phyloP scores from a whole-genome alignment of 2,113 vertebrate genomes.

The Phainopepla nitens region DNA sequence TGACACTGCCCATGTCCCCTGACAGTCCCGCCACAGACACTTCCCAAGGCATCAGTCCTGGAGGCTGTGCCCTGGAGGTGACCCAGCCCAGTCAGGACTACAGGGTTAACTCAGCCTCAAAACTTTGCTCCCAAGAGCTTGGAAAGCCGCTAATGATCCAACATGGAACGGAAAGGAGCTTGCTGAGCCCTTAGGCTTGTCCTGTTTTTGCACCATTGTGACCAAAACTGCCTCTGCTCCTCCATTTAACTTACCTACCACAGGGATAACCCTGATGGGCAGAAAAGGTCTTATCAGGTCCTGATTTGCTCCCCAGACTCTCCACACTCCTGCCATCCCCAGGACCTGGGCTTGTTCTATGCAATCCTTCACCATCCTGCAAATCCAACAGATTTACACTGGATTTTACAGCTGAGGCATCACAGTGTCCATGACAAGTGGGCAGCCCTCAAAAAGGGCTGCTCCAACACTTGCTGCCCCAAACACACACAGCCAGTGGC shows the following conservation, averaged over 20 bases:
- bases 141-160: rapidly evolving
- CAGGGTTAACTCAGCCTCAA: background rate
- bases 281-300: background rate
- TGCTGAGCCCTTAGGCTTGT: background rate
- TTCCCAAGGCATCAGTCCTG: background rate
- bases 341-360: background rate
- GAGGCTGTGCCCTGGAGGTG: background rate
- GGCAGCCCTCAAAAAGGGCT: background rate
- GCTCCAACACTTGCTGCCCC: background rate
- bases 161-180: background rate
- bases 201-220: background rate
- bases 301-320: background rate
- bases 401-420: background rate
- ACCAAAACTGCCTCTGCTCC: background rate
- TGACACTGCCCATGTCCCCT: background rate
- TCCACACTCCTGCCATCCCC: background rate
- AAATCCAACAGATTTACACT: background rate
- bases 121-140: rapidly evolving
- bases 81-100: background rate
- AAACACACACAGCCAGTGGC: background rate
- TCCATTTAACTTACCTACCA: too few relatives aligned
- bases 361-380: background rate
- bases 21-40: rapidly evolving
- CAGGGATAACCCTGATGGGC: background rate
- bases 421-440: rapidly evolving